A percentile compares a stretch with the other conserved stretches of the same genome.
These are phyloP conservation scores for Melanotaenia pygmaea DNA, from an alignment of 2,797 vertebrate species.

Conservation along the genomic window DNA sequence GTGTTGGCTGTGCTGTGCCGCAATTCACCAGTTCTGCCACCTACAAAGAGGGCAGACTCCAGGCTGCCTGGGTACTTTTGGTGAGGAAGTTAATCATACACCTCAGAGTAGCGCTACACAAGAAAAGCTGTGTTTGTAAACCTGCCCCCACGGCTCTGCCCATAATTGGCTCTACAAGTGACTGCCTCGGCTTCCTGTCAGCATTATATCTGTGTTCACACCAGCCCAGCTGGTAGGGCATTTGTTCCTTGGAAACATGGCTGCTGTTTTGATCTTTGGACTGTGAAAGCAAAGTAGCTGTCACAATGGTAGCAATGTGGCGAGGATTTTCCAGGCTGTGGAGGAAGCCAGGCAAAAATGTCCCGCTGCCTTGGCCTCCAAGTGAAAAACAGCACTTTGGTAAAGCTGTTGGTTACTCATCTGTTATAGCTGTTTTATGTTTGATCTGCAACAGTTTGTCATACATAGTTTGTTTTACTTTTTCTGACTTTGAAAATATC, in stretches of 20 bases:
- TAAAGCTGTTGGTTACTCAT: conserved; percentile 40
- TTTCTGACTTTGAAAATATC: background rate
- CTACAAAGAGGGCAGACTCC: conserved; percentile 77
- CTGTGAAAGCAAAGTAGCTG: conserved; percentile 83
- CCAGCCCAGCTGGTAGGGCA: conserved; percentile 77
- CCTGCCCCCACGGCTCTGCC: conserved; percentile 79
- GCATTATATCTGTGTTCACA: conserved; percentile 85
- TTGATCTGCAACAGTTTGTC: conserved; percentile 35
- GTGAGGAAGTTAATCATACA: conserved; percentile 85
- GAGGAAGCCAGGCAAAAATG: conserved; percentile 68
- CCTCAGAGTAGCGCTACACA: conserved; percentile 79
- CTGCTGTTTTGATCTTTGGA: conserved; percentile 87
- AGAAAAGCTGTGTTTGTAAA: conserved; percentile 85
- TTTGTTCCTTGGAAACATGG: conserved; percentile 85
- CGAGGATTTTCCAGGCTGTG: conserved; percentile 75
- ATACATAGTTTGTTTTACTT: conserved; percentile 4
- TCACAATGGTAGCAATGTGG: conserved; percentile 79
- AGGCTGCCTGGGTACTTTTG: conserved; percentile 74
- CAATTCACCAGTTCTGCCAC: conserved; percentile 74
- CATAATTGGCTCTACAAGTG: conserved; percentile 84
- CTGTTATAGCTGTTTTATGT: conserved; percentile 48
- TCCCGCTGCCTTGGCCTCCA: conserved; percentile 58
- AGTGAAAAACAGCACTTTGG: conserved; percentile 45
- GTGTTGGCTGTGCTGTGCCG: conserved; percentile 56
- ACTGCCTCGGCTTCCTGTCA: conserved; percentile 85